A percentile compares a stretch with the other conserved stretches of the same genome.
Evolutionary conservation across 2,888 invertebrate genomes (phyloP).

Genomic region (Pollenia amentaria): DNA sequence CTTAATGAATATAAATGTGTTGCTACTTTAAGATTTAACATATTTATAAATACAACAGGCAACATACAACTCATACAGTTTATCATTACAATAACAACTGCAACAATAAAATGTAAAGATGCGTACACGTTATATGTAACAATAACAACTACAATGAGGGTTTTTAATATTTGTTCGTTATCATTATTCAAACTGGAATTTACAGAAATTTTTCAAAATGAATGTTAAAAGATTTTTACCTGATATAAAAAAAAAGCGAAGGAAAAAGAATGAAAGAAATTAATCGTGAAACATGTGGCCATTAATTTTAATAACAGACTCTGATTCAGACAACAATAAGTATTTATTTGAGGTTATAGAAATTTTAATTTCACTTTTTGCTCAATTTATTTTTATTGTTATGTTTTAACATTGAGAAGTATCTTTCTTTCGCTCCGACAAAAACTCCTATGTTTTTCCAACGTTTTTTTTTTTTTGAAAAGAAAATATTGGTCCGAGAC

Average conservation of each 20-base stretch:
- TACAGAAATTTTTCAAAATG: conserved; percentile 28
- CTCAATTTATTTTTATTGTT: not conserved
- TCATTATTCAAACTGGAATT: conserved; percentile 38
- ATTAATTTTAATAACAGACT: conserved; percentile 25
- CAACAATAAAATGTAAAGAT: not conserved
- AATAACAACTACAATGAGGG: conserved; percentile 3
- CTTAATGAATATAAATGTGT: conserved; percentile 69
- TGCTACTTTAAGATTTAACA: conserved; percentile 28
- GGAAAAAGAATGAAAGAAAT: conserved; percentile 15
- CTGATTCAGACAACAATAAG: not conserved
- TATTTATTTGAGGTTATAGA: no score
- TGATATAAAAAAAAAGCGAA: not conserved
- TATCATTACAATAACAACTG: no score
- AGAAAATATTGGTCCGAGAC: no score
- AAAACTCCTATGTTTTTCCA: no score
- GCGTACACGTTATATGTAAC: not conserved
- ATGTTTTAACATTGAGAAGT: no score
- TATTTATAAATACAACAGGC: not conserved
- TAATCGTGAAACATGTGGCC: not conserved
- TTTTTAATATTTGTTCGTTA: conserved; percentile 50
- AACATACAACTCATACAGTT: not conserved
- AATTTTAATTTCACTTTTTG: no score
- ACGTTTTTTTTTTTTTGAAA: no score
- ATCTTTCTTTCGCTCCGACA: no score
- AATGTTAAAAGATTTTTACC: conserved; percentile 20